Evolutionary conservation across 2,113 vertebrate species (phyloP).

Genomic region (Sardina pilchardus): DNA sequence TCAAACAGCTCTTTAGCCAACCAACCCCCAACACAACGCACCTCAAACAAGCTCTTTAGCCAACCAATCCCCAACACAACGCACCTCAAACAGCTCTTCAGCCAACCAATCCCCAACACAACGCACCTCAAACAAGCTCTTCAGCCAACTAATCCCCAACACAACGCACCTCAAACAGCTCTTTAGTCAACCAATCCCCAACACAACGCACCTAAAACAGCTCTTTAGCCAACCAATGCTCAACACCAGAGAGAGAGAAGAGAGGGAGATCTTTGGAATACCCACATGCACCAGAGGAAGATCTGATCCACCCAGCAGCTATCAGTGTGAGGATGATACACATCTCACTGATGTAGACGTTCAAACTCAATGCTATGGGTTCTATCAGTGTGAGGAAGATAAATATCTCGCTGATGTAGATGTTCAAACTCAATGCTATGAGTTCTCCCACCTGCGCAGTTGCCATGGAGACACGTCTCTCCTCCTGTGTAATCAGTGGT

Average conservation of each 20-base stretch:
- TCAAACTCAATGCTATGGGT: neutral
- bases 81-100: slow-evolving; percentile 19
- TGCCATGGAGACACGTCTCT: neutral
- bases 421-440: neutral
- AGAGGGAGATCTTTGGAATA: neutral
- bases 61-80: neutral
- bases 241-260: neutral
- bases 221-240: neutral
- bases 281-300: neutral
- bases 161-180: slow-evolving; percentile 25
- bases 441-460: neutral
- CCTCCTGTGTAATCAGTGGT: neutral
- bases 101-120: neutral
- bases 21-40: neutral
- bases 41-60: slow-evolving; percentile 18
- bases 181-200: neutral
- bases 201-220: slow-evolving; percentile 27
- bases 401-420: neutral
- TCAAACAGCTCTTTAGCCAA: slow-evolving; percentile 17
- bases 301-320: neutral
- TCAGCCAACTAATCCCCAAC: neutral
- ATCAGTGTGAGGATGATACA: neutral
- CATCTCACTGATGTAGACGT: neutral
- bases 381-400: neutral
- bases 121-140: slow-evolving; percentile 21